Conservation (phyloP, 1,140 invertebrate species). For the Ceratosolen solmsi region DNA sequence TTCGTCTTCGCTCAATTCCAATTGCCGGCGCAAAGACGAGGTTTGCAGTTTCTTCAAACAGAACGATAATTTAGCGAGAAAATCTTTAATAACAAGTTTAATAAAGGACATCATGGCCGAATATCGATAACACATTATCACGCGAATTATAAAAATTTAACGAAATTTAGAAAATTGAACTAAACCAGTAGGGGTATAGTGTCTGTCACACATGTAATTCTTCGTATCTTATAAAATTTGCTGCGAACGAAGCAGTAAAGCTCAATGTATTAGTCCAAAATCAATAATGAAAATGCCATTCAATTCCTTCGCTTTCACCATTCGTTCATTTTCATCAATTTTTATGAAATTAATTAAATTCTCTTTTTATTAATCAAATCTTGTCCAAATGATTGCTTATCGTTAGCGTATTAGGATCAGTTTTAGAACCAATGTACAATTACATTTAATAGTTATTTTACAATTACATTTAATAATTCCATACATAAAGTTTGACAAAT, state of each 20-base stretch:
- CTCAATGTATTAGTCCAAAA: neutral
- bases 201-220: too few relatives aligned
- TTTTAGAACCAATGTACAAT: neutral
- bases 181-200: neutral
- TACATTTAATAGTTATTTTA: neutral
- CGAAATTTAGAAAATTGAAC: neutral
- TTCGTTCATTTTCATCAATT: neutral
- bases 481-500: neutral
- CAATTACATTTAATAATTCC: too few relatives aligned
- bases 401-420: neutral
- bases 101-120: constrained; percentile 1
- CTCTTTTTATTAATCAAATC: constrained; percentile 17
- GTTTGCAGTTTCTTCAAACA: neutral
- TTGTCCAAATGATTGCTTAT: constrained; percentile 14
- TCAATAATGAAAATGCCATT: neutral
- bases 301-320: neutral
- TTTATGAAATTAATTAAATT: constrained; percentile 7
- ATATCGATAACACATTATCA: neutral
- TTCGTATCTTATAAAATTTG: too few relatives aligned
- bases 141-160: constrained; percentile 9
- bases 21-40: neutral
- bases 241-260: too few relatives aligned
- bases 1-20: neutral
- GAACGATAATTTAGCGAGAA: neutral
- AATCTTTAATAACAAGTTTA: constrained; percentile 6